Evolutionary conservation across 2,113 vertebrate genomes (phyloP), one percentile per base, ranked within the genome.

Genomic region (Rhineura floridana): DNA sequence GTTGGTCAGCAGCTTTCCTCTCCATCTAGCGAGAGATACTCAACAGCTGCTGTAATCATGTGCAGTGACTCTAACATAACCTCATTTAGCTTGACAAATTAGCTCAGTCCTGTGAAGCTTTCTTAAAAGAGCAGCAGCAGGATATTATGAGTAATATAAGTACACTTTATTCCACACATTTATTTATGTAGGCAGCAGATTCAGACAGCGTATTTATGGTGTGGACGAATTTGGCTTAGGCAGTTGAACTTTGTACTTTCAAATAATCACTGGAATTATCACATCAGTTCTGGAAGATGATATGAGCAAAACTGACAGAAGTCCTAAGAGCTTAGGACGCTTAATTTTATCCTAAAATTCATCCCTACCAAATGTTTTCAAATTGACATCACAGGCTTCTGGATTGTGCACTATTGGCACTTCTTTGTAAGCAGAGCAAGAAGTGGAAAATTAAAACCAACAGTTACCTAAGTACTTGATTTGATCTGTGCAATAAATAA

Each of bases 21-120:
- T 59, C 10, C 7, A 21, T 36, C 17, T 46, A n/a, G 69, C 42
- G 3, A 62, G 52, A 46, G 46, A 84, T 39, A 62, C 67, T 73
- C 62, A 78, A 50, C 50, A 89, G 65, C 76, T 73, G 42, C 77
- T 73, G 11, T 42, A 39, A 48, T 85, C 65, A 73, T 59, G 6
- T 36, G 76, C 42, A 30, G 15, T 23, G 44, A 72, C 42, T 73
- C 39, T 42, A 73, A 39, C 52, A 39, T 73, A 42, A 89, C 67
- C 76, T 85, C 69, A 62, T 63, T 89, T 85, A 48, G 83, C 86
- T 73, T 85, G 67, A 89, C 85, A 85, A 85, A 81, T 89, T 81
- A 85, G 81, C 75, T 55, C 77, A 48, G 84, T 84, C 77, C 73
- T 80, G 48, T 52, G 25, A 80, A 42, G n/a, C 42, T 78, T 89